phyloP scores from a whole-genome alignment of 1,140 invertebrate genomes.

The Hydropsyche tenuis region DNA sequence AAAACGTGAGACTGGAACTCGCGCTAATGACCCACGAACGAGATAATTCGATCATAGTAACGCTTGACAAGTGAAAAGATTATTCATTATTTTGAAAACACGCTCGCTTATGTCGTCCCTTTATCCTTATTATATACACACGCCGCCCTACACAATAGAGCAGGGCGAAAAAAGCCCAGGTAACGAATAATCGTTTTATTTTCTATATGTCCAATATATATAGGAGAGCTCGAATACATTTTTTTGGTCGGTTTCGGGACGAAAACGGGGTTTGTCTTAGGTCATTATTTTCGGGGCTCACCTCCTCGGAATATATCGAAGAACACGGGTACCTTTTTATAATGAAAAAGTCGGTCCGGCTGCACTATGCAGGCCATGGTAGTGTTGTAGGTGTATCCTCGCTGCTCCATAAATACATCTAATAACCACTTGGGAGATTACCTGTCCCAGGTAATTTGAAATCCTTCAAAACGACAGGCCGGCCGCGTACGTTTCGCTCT shows the following conservation, averaged over 20 bases:
- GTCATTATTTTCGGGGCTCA: slow-evolving; percentile 47
- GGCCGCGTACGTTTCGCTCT: slow-evolving; percentile 28
- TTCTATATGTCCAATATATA: background rate
- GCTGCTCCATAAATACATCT: slow-evolving; percentile 43
- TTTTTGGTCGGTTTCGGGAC: slow-evolving; percentile 26
- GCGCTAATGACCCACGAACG: background rate
- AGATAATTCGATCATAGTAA: slow-evolving; percentile 1
- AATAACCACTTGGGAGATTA: slow-evolving; percentile 47
- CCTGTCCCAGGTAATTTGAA: slow-evolving; percentile 48
- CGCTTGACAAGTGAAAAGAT: slow-evolving; percentile 27
- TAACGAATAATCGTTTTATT: slow-evolving; percentile 30
- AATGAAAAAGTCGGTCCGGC: slow-evolving; percentile 40
- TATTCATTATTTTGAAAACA: slow-evolving; percentile 38
- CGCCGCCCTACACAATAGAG: slow-evolving; percentile 10
- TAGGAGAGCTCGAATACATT: background rate
- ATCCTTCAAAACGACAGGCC: slow-evolving; percentile 45
- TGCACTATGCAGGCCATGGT: slow-evolving; percentile 9
- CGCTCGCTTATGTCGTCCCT: slow-evolving; percentile 19
- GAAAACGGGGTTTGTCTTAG: slow-evolving; percentile 45
- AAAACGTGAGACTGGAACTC: background rate
- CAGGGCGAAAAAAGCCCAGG: slow-evolving; percentile 32
- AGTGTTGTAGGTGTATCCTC: slow-evolving; percentile 37
- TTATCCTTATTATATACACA: slow-evolving; percentile 22
- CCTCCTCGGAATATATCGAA: slow-evolving; percentile 27
- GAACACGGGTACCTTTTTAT: slow-evolving; percentile 32